Evolutionary conservation across 2,113 vertebrate genomes (phyloP), one percentile per base, ranked within the genome.

Genomic region (Toxostoma redivivum): DNA sequence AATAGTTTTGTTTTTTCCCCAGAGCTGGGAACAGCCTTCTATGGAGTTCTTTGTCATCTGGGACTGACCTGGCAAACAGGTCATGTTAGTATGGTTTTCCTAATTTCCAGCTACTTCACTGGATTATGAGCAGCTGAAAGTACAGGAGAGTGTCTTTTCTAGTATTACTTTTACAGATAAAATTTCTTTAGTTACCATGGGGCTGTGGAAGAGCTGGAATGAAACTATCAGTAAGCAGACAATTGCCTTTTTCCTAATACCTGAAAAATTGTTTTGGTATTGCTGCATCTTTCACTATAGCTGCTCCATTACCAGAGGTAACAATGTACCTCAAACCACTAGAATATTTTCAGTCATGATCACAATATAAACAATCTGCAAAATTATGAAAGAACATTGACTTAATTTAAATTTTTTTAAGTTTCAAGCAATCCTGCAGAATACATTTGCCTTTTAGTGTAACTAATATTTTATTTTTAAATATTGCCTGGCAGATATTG

Each of bases 1-100:
- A 60, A 45, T 3, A 0, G 7, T 24, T 53, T 69, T 27, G 2
- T 2, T 35, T 58, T 47, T 25, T 7, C 3, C 13, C 21, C 37
- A 25, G n/a, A 54, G 30, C 15, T 56, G 30, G 12, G 13, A 76
- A 58, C 38, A 86, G 28, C 37, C 23, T 47, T 64, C 22, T 60
- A 3, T 77, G 24, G 37, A 70, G 33, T 33, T 45, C 81, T 5
- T 38, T 81, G 42, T 77, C 11, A 3, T 38, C 21, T 69, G 60
- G 78, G 31, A 38, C 12, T 54, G 22, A 58, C 22, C 50, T 24
- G 23, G 33, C 15, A 78, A 73, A 57, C 8, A 70, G 28, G 31
- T 79, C 35, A 70, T 0, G 3, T 66, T 65, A n/a, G 57, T 38
- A 42, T 6, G 10, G 6, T 40, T 91, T 77, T 65, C 31, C 54